Base-by-base conservation (phyloP, 2,888 invertebrate species). In the Hydrotaea cyrtoneurina region DNA sequence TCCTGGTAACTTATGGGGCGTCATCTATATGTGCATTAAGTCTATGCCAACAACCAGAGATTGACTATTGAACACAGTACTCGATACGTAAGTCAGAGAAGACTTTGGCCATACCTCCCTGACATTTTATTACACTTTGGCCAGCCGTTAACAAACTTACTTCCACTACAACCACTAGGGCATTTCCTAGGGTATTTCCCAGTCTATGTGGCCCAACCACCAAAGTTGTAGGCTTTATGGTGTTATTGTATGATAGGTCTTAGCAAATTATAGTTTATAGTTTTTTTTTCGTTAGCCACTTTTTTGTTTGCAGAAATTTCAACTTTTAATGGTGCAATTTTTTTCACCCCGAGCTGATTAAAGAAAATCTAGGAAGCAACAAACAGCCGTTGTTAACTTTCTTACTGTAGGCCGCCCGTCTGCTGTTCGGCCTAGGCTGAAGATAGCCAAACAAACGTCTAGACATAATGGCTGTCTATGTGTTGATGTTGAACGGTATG, bases 241-340 rank as follows among this genome's bases (percentile, higher is more conserved):
- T 53, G 71, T 69, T 50, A 19, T 23, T 69, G 15, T 69, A 5
- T 69, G 69, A 43, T 50, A 43, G 69, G 23, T 53, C 50, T 53
- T 31, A 72, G 53, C 71, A 72, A 50, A 64, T 55, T 75, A 19
- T 19, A 64, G n/a, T 75, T 72, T 74, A 55, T 46, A 74, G 62
- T 36, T 31, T 62, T 2, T n/a, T 62, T 15, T 62, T 62, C 11
- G 62, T 7, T n/a, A 31, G n/a, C n/a, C n/a, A n/a, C n/a, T 15
- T 31, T 62, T 62, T 26, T 59, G 50, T n/a, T 50, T 50, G 50
- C 50, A 50, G n/a, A 50, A 50, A 50, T 50, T 76, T 59, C 11
- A 78, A 50, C 78, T 80, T 80, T 79, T 75, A 81, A 78, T 81
- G 46, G 72, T 39, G 26, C 75, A 78, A 69, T 80, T 83, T 75